phyloP scores from a whole-genome alignment of 1,140 invertebrate species.

The Sitophilus oryzae region DNA sequence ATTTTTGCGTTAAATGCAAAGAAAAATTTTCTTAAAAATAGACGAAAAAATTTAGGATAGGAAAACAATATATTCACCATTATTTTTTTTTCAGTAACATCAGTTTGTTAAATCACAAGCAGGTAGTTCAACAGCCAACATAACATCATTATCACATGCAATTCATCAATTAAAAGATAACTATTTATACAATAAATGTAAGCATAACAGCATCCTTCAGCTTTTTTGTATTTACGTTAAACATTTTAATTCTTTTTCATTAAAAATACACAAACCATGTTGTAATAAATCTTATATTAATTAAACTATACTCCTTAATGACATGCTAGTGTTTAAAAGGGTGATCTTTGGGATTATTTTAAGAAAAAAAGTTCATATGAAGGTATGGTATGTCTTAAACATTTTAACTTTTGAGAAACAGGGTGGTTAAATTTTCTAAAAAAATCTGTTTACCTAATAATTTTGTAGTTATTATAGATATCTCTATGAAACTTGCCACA shows the following conservation, averaged over 20 bases:
- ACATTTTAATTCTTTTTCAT: too few relatives aligned
- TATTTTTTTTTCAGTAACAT: constrained; percentile 17
- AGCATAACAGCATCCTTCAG: constrained; percentile 22
- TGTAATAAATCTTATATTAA: too few relatives aligned
- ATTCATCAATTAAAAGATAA: constrained; percentile 35
- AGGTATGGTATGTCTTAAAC: neutral
- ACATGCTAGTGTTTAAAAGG: too few relatives aligned
- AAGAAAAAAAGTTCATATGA: too few relatives aligned
- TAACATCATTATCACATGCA: constrained; percentile 41
- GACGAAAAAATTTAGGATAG: too few relatives aligned
- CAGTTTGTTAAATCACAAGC: constrained; percentile 23
- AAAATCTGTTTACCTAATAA: neutral
- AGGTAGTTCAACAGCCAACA: constrained; percentile 34
- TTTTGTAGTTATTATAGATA: neutral
- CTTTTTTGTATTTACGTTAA: neutral
- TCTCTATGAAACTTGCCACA: too few relatives aligned
- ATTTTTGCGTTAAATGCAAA: too few relatives aligned
- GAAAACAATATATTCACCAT: too few relatives aligned
- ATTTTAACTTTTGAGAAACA: neutral
- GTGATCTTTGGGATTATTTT: too few relatives aligned
- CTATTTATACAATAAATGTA: constrained; percentile 27
- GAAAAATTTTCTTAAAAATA: constrained; percentile 7
- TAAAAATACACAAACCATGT: too few relatives aligned
- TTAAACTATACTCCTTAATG: too few relatives aligned
- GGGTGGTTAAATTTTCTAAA: neutral